Percentiles rank a stretch among this genome's conserved stretches.
phyloP scores from a whole-genome alignment of 2,888 invertebrate species.

The Scrobipalpa atriplicella region DNA sequence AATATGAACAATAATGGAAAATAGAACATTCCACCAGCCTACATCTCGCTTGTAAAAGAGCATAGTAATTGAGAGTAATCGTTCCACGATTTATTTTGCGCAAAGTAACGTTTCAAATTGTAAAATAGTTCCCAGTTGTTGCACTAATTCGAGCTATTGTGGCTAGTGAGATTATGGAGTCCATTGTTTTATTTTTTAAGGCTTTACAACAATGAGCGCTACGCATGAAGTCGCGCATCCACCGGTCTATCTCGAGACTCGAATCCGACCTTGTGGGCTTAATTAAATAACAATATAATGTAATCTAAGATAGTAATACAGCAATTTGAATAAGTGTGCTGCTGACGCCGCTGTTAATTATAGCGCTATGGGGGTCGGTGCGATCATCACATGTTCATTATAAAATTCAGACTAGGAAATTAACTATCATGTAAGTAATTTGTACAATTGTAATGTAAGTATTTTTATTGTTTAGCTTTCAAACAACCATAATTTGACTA shows the following conservation, averaged over 20 bases:
- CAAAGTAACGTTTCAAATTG: slow-evolving; percentile 12
- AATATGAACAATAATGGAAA: slow-evolving; percentile 13
- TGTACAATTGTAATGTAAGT: background rate
- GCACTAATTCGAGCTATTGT: slow-evolving; percentile 47
- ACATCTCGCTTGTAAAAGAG: background rate
- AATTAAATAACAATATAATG: slow-evolving; percentile 38
- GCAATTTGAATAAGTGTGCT: slow-evolving; percentile 27
- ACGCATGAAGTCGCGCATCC: slow-evolving; percentile 44
- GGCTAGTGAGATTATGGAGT: slow-evolving; percentile 42
- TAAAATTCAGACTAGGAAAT: slow-evolving; percentile 10
- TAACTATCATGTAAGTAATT: background rate
- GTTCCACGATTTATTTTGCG: slow-evolving; percentile 15
- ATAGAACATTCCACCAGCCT: background rate
- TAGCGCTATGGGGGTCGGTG: background rate
- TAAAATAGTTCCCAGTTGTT: slow-evolving; percentile 31
- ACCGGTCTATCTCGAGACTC: slow-evolving; percentile 37
- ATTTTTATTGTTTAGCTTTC: background rate
- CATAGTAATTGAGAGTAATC: background rate
- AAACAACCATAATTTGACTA: no score
- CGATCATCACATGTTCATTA: slow-evolving; percentile 2
- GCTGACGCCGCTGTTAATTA: slow-evolving; percentile 24
- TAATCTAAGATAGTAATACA: slow-evolving; percentile 30
- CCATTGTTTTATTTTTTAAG: slow-evolving; percentile 57
- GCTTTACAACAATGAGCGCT: slow-evolving; percentile 53
- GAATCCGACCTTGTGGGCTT: slow-evolving; percentile 41